Evolutionary conservation across 2,888 invertebrate genomes (phyloP), one percentile per base, ranked within the genome.

Genomic region (Drosophila gaucha): DNA sequence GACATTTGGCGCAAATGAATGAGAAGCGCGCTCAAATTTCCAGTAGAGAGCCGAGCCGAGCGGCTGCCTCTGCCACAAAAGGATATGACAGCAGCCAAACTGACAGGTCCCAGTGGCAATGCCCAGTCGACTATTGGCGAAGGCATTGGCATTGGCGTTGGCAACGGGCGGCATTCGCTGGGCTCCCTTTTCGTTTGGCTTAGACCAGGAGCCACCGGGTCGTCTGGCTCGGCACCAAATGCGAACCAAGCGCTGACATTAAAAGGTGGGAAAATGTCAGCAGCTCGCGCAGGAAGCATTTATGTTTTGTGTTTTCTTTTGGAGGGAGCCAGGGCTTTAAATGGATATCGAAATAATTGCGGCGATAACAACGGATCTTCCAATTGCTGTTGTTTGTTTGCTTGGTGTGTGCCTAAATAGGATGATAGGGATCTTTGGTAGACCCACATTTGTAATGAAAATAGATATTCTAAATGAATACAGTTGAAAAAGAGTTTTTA

Each of bases 191-290:
- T n/a, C n/a, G 22, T n/a, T 58, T n/a, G 57, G 31, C 24, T 38
- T 30, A 54, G 67, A 43, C 44, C 62, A 78, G 39, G 41, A 55
- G 78, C 74, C 54, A 43, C 66, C 76, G 35, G 75, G 58, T 55
- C 75, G 70, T 47, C 28, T 14, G 39, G 26, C 22, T 47, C 35
- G 51, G 59, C 46, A 59, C 73, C 54, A 62, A 47, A 69, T 67
- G 51, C 62, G 64, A 57, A 51, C 57, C 60, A 57, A 38, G 60
- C 57, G 84, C 77, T 89, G 91, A 91, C 91, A 87, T 88, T 90
- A 90, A 90, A 89, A 91, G 91, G 89, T 90, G 90, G 90, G 91
- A 90, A 90, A 90, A 86, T 90, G 87, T 89, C 90, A 90, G 85
- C 86, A 88, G 86, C 74, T 76, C 62, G 50, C 62, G 49, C 62